Evolutionary conservation across 2,797 vertebrate species (phyloP).

Genomic region (Psittacula derbiana): DNA sequence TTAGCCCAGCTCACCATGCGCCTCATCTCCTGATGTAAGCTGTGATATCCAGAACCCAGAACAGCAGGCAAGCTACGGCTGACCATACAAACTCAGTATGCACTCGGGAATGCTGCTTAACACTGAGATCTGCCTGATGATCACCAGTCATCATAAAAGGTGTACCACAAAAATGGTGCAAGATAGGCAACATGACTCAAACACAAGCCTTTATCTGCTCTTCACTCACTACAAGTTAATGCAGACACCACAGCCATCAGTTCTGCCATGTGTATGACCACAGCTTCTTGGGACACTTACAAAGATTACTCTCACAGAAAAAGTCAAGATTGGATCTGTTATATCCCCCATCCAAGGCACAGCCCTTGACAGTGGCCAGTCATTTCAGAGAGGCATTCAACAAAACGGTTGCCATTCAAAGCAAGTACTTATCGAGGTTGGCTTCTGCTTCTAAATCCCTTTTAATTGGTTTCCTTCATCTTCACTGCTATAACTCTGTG

Average conservation of each 20-base stretch:
- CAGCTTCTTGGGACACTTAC: neutral
- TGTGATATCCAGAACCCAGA: neutral
- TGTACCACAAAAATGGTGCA: accelerated
- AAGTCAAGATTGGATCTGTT: neutral
- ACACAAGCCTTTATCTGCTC: neutral
- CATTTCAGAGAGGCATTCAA: neutral
- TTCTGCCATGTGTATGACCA: neutral
- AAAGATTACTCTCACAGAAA: accelerated
- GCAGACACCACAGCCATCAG: neutral
- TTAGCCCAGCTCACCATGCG: neutral
- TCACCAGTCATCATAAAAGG: neutral
- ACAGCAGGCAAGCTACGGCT: neutral
- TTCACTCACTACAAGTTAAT: neutral
- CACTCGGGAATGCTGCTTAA: neutral
- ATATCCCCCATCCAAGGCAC: neutral
- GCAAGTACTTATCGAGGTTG: accelerated
- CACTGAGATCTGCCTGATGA: neutral
- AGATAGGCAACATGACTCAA: neutral
- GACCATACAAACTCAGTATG: neutral
- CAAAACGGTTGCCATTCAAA: neutral
- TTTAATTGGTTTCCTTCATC: neutral
- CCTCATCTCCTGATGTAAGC: neutral
- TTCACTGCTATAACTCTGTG: neutral
- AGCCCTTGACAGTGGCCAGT: accelerated
- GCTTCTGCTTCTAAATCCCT: neutral